Conservation (phyloP, 2,113 vertebrate genomes). For the Ciconia boyciana region DNA sequence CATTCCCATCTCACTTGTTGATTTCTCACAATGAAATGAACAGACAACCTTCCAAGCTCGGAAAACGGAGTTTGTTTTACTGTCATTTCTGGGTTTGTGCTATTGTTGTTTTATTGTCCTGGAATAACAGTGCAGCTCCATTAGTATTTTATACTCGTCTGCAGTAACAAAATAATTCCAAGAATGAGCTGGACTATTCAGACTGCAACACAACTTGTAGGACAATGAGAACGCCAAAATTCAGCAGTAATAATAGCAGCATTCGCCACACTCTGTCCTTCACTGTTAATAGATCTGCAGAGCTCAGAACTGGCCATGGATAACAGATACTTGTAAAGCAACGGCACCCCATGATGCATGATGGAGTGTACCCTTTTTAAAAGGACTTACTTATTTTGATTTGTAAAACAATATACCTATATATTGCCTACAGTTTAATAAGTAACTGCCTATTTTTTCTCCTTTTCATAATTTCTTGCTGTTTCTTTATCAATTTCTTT, state of each 20-base stretch:
- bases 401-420: background rate
- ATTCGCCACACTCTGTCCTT: background rate
- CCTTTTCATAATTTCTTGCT: background rate
- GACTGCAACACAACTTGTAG: background rate
- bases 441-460: background rate
- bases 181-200: conserved; percentile 21
- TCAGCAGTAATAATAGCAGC: background rate
- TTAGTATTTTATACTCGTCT: conserved; percentile 32
- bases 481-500: background rate
- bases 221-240: background rate
- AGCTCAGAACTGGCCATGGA: background rate
- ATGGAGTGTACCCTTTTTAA: background rate
- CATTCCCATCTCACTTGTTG: conserved; percentile 5
- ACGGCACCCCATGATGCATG: background rate
- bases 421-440: background rate
- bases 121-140: background rate
- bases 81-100: conserved; percentile 5
- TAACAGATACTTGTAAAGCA: background rate
- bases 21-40: conserved; percentile 40
- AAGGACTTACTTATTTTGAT: background rate
- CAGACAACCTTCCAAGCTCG: conserved; percentile 13
- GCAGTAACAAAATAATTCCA: conserved; percentile 19
- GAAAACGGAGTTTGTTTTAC: conserved; percentile 18
- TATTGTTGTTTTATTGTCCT: conserved; percentile 31
- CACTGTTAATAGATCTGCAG: background rate